Evolutionary conservation across 2,113 vertebrate genomes (phyloP).

Genomic region (Chloroceryle aenea): DNA sequence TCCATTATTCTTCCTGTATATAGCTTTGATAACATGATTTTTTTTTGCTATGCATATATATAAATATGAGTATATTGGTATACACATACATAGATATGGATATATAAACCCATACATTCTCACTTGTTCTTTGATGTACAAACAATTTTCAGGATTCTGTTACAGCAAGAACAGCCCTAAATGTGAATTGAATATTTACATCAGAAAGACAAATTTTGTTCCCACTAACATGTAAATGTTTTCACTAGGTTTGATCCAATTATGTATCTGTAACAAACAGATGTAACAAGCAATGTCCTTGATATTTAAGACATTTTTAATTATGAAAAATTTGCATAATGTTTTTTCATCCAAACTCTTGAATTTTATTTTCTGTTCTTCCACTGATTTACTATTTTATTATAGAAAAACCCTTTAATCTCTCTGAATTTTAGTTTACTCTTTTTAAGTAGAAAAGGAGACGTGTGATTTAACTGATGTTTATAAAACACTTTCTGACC

Average conservation of each 20-base stretch:
- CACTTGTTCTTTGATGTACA: background rate
- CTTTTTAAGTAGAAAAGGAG: background rate
- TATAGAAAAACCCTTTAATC: background rate
- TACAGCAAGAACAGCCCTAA: background rate
- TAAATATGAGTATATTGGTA: background rate
- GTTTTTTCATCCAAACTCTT: background rate
- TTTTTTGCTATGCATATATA: background rate
- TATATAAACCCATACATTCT: background rate
- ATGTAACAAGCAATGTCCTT: background rate
- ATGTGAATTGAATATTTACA: slow-evolving; percentile 7
- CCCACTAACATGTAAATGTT: background rate
- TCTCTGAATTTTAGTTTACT: background rate
- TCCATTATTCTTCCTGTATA: background rate
- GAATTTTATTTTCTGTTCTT: background rate
- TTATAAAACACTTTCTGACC: background rate
- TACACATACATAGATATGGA: background rate
- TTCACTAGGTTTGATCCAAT: background rate
- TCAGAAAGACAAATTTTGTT: background rate
- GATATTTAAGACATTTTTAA: background rate
- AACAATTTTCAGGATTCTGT: background rate
- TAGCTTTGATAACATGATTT: background rate
- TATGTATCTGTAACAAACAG: background rate
- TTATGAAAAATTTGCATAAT: background rate
- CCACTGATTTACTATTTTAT: background rate
- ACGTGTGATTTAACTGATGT: background rate